A percentile compares a stretch with the other conserved stretches of the same genome.
Conservation (phyloP, 2,797 vertebrate species). For the Threskiornis aethiopicus region DNA sequence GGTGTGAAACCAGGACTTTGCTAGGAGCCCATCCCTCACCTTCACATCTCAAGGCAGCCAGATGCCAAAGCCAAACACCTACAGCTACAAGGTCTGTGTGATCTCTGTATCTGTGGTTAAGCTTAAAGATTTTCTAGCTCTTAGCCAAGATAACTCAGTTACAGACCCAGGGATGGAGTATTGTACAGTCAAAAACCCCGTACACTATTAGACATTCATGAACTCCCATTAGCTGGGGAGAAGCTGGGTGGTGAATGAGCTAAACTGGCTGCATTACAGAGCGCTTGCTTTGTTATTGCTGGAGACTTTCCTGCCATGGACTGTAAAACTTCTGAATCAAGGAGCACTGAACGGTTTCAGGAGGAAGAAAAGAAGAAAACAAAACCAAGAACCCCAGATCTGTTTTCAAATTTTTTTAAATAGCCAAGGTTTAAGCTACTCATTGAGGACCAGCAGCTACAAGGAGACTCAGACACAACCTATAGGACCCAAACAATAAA, state of each 20-base stretch:
- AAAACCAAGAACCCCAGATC: not conserved
- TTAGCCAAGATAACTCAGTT: not conserved
- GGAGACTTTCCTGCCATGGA: not conserved
- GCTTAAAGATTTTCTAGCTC: not conserved
- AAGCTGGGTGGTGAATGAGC: not conserved
- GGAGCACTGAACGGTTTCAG: not conserved
- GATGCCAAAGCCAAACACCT: not conserved
- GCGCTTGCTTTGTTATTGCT: not conserved
- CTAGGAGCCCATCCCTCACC: not conserved
- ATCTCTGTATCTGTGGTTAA: not conserved
- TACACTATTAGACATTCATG: accelerated
- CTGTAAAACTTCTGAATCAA: not conserved
- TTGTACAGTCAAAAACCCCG: not conserved
- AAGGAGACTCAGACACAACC: not conserved
- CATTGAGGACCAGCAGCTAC: not conserved
- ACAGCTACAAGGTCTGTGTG: not conserved
- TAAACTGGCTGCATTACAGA: not conserved
- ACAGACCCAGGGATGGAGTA: not conserved
- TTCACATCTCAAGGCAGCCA: not conserved
- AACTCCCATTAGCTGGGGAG: not conserved
- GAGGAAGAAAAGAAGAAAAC: not conserved
- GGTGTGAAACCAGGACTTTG: not conserved
- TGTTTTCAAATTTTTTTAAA: not conserved
- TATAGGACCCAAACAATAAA: not conserved
- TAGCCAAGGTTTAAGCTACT: not conserved